A percentile compares a stretch with the other conserved stretches of the same genome.
Conservation (phyloP, 2,113 vertebrate species). For the Alaudala cheleensis region DNA sequence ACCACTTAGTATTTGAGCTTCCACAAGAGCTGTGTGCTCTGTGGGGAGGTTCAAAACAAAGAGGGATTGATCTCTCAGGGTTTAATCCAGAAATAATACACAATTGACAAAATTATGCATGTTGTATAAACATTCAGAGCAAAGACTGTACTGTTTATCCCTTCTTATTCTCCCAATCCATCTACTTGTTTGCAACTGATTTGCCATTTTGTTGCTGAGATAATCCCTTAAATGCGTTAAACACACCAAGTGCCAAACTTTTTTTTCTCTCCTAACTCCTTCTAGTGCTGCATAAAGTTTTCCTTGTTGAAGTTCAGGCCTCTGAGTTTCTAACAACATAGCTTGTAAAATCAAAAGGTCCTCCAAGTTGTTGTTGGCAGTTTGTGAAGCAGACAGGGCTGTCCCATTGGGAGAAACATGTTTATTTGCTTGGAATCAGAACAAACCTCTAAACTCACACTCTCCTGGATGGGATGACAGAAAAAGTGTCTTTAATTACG, state of each 20-base stretch:
- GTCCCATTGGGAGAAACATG: background rate
- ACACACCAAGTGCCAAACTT: background rate
- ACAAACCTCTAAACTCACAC: background rate
- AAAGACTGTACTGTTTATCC: slow-evolving; percentile 26
- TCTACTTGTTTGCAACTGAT: background rate
- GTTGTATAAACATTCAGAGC: slow-evolving; percentile 24
- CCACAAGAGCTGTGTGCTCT: background rate
- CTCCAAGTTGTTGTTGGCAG: background rate
- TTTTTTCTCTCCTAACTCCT: background rate
- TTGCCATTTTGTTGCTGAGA: background rate
- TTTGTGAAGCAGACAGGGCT: background rate
- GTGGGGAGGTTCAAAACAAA: background rate
- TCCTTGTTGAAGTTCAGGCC: background rate
- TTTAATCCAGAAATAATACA: slow-evolving; percentile 51
- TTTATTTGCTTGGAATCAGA: background rate
- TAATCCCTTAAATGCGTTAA: slow-evolving; percentile 34
- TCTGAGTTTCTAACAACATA: background rate
- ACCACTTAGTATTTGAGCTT: background rate
- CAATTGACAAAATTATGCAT: background rate
- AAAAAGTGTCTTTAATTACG: background rate
- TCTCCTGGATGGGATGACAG: background rate
- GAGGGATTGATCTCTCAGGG: background rate
- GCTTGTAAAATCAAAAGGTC: background rate
- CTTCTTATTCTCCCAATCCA: slow-evolving; percentile 31
- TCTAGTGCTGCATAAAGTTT: background rate